Evolutionary conservation across 2,113 vertebrate genomes (phyloP).

Genomic region (Megaleporinus macrocephalus): DNA sequence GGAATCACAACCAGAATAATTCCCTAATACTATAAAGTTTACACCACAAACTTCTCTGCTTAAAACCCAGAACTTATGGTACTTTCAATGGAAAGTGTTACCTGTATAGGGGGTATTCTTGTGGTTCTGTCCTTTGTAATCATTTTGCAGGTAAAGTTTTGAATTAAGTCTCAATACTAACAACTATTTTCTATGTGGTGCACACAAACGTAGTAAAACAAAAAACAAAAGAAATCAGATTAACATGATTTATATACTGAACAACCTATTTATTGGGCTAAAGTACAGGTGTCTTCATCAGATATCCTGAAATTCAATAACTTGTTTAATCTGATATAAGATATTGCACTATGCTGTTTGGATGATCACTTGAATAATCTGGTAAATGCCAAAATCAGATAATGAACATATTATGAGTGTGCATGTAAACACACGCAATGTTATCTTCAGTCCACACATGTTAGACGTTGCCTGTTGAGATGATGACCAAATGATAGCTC

Average conservation of each 20-base stretch:
- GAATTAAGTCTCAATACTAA: neutral
- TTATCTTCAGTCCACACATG: neutral
- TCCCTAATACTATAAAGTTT: too few relatives aligned
- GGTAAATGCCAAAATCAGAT: neutral
- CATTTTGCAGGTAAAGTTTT: neutral
- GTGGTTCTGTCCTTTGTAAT: neutral
- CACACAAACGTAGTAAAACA: neutral
- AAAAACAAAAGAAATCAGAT: neutral
- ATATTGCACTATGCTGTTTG: neutral
- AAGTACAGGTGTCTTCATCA: neutral
- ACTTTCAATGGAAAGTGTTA: too few relatives aligned
- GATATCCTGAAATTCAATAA: neutral
- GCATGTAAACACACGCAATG: neutral
- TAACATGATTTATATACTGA: neutral
- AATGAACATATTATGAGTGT: neutral
- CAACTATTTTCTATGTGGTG: neutral
- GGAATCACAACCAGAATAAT: too few relatives aligned
- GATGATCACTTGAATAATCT: neutral
- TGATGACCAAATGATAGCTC: neutral
- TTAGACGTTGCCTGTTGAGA: neutral
- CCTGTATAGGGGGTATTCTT: too few relatives aligned
- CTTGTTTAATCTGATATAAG: neutral
- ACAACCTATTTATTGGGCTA: neutral
- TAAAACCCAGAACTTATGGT: too few relatives aligned
- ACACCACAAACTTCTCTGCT: too few relatives aligned